phyloP scores from a whole-genome alignment of 2,113 vertebrate species.

The Rhombomys opimus region DNA sequence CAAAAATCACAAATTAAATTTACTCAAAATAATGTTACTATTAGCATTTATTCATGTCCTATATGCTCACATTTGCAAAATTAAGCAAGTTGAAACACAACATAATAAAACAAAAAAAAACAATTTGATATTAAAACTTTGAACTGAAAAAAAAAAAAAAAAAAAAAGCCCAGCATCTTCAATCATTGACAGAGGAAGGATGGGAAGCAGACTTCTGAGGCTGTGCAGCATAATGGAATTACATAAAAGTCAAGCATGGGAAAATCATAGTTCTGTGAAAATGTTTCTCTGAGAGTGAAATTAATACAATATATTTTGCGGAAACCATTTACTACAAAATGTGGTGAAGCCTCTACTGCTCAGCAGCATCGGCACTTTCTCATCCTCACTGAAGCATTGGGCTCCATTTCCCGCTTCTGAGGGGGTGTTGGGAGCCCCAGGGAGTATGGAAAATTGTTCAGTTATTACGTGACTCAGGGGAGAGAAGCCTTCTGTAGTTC shows the following conservation, averaged over 20 bases:
- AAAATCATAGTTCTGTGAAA: not conserved
- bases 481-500: not conserved
- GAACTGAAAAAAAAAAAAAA: not conserved
- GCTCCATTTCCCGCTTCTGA: not conserved
- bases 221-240: not conserved
- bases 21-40: not conserved
- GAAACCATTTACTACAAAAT: not conserved
- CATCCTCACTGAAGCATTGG: accelerated
- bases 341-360: accelerated
- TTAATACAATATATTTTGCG: not conserved
- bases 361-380: not conserved
- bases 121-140: not conserved
- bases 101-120: not conserved
- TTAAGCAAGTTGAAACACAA: not conserved
- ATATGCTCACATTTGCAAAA: not conserved
- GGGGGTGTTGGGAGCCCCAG: accelerated
- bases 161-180: not conserved
- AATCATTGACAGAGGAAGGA: not conserved
- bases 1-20: not conserved
- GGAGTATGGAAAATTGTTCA: not conserved
- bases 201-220: not conserved
- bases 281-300: not conserved
- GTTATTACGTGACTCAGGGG: too few relatives aligned
- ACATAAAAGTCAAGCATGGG: not conserved
- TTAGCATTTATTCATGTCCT: not conserved